Base-by-base conservation (phyloP, 1,140 invertebrate species). In the Bombus balteatus region DNA sequence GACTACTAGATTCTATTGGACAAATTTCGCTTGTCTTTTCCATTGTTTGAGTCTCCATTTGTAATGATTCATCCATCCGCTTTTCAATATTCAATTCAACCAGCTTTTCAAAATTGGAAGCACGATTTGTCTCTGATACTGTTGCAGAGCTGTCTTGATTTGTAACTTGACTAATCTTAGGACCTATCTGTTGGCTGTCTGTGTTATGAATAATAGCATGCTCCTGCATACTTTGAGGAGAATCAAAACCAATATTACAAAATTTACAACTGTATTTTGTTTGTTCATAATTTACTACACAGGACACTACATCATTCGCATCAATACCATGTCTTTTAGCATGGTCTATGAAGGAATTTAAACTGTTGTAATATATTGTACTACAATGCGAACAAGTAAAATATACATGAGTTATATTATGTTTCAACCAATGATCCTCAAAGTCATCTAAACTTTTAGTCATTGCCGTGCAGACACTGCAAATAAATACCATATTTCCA, bases 371-470 rank as follows among this genome's bases (percentile, higher is more conserved):
- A 32, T 28, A 80, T 37, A 6, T 34, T 18, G 72, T 79, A 47
- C 66, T 62, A 1, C 88, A 89, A 13, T 82, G 83, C 10, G 71
- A 65, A 39, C 93, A 94, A 8, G 65, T 73, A 18, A 91, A 93
- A 1, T 68, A 32, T 2, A 43, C 37, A n/a, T 75, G 65, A 84
- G 79, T 57, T 66, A 77, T 6, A 89, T 32, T 0, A 43, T 93
- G 92, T 9, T 81, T 88, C 0, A 77, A 57, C 93, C 92, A 94
- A 39, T 94, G 94, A 0, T 91, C 82, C 0, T 89, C 88, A 32
- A 93, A 82, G 3, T 89, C 78, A 0, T 89, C 37, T 3, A 90
- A 41, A 5, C 74, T 84, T 32, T 85, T 78, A n/a, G 34, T 82
- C 1, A 89, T 41, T 1, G 34, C 32, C 13, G 73, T 77, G 72